phyloP scores from a whole-genome alignment of 2,113 vertebrate genomes.

The Laticauda colubrina region DNA sequence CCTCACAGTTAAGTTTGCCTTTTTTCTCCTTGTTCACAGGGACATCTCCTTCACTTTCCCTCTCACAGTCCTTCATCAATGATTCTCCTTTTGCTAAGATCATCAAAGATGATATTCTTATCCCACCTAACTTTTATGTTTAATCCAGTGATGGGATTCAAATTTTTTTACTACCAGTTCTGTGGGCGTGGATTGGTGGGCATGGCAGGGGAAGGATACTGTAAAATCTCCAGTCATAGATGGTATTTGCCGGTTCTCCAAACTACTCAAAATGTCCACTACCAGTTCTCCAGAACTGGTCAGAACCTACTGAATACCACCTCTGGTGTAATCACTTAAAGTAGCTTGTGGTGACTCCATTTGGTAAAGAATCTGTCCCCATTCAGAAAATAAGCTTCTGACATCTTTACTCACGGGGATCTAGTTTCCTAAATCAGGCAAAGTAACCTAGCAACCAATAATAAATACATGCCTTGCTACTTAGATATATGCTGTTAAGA shows the following conservation, averaged over 20 bases:
- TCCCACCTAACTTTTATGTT: neutral
- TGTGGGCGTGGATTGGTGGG: no score
- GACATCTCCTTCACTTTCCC: neutral
- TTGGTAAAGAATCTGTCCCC: slow-evolving; percentile 10
- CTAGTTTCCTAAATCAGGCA: neutral
- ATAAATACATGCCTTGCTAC: neutral
- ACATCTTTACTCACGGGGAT: neutral
- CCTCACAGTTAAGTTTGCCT: neutral
- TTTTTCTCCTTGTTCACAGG: neutral
- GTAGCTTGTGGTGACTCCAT: slow-evolving; percentile 20
- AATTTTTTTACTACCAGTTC: no score
- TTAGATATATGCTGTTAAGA: neutral
- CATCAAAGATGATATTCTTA: neutral
- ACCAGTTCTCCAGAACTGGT: no score
- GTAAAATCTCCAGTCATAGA: no score
- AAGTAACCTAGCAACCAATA: neutral
- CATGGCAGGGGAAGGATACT: no score
- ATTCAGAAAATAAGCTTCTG: neutral
- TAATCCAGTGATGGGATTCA: no score
- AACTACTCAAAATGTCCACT: no score
- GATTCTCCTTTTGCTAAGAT: neutral
- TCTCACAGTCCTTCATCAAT: neutral
- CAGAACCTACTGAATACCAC: no score
- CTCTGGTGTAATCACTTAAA: neutral
- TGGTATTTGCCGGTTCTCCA: no score